Percentiles rank a stretch among this genome's conserved stretches.
Conservation (phyloP, 2,888 invertebrate genomes). For the Scotopteryx bipunctaria region DNA sequence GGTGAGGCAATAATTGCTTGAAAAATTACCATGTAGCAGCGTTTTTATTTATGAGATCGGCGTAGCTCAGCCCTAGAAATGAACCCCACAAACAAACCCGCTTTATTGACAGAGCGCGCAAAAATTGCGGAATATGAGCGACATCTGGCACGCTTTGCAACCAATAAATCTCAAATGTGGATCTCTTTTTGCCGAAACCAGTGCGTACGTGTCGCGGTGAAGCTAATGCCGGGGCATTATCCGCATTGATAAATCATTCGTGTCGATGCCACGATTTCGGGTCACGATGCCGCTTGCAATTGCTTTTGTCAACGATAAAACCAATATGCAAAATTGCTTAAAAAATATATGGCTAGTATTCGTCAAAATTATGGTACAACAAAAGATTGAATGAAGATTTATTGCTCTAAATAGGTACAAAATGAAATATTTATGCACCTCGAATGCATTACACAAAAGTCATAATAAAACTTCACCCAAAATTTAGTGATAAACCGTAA, state of each 20-base stretch:
- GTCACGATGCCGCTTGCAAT: constrained; percentile 22
- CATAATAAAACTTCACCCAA: constrained; percentile 17
- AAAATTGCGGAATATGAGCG: constrained; percentile 25
- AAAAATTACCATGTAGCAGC: no score
- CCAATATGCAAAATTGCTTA: not conserved
- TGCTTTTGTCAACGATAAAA: constrained; percentile 15
- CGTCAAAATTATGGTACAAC: not conserved
- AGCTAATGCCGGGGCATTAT: constrained; percentile 67
- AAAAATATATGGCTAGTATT: not conserved
- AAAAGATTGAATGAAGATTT: not conserved
- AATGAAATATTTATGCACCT: no score
- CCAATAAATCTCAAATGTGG: constrained; percentile 40
- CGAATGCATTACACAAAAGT: constrained; percentile 5
- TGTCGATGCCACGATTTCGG: constrained; percentile 61
- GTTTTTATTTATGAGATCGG: no score
- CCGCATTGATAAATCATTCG: constrained; percentile 74
- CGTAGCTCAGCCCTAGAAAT: constrained; percentile 8
- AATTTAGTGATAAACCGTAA: constrained; percentile 32
- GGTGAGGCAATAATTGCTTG: no score
- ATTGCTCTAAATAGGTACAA: no score
- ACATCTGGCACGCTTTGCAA: constrained; percentile 30
- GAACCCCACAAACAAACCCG: constrained; percentile 7
- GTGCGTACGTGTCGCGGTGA: constrained; percentile 68
- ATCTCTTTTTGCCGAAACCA: constrained; percentile 68
- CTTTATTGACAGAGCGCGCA: constrained; percentile 20